These are phyloP conservation scores for Mirza zaza DNA, from an alignment of 2,113 vertebrate genomes.

Conservation along the genomic window DNA sequence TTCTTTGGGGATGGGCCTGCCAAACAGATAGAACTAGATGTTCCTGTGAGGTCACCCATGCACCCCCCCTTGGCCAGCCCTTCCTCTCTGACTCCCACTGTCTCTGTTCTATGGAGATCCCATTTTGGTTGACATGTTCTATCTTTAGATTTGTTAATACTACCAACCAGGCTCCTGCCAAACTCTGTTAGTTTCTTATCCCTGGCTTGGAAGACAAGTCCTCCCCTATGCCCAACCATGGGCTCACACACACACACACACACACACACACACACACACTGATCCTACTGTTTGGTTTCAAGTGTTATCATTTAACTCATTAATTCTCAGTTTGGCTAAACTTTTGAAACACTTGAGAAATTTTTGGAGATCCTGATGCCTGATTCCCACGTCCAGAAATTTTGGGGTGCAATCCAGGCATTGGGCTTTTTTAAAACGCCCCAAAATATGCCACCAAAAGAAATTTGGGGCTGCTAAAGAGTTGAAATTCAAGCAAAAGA, in stretches of 20 bases:
- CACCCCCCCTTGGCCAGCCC: neutral
- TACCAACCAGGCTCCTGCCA: neutral
- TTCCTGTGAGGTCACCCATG: conserved; percentile 20
- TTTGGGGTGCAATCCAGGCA: neutral
- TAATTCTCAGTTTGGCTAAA: neutral
- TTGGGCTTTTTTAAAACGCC: neutral
- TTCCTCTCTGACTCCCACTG: conserved; percentile 10
- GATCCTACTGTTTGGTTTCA: neutral
- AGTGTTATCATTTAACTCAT: neutral
- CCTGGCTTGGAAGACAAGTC: neutral
- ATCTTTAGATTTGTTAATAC: conserved; percentile 73
- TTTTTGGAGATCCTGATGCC: neutral
- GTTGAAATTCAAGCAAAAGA: neutral
- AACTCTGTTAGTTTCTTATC: neutral
- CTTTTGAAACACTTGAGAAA: neutral
- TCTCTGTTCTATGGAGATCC: neutral
- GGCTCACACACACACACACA: neutral
- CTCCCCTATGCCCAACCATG: too few relatives aligned
- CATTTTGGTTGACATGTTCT: neutral
- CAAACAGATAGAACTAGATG: conserved; percentile 45
- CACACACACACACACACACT: too few relatives aligned
- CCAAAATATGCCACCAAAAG: neutral
- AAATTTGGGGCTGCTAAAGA: neutral
- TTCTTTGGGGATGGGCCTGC: conserved; percentile 29
- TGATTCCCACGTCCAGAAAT: neutral